A percentile compares a stretch with the other conserved stretches of the same genome.
Conservation (phyloP, 2,797 vertebrate genomes). For the Siniperca obscura region DNA sequence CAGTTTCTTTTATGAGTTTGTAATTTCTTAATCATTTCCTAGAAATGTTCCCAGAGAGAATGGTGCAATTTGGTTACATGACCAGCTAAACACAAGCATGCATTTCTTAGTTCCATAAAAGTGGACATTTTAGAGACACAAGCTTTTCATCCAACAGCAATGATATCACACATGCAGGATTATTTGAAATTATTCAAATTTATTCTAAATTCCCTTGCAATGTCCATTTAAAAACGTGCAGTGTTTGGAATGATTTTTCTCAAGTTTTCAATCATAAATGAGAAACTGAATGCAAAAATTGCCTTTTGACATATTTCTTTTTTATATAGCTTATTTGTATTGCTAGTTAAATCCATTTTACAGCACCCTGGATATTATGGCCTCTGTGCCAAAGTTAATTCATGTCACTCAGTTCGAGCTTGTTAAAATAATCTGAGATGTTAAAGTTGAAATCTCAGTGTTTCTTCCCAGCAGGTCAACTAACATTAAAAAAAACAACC, state of each 20-base stretch:
- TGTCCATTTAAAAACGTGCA: neutral
- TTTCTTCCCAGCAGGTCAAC: neutral
- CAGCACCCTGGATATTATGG: neutral
- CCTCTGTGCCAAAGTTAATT: slow-evolving; percentile 15
- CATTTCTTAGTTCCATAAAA: neutral
- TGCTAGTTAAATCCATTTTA: slow-evolving; percentile 4
- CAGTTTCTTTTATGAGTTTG: neutral
- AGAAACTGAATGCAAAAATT: neutral
- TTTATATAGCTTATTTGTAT: slow-evolving; percentile 3
- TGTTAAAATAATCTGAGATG: neutral
- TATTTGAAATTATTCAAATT: neutral
- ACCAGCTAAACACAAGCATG: neutral
- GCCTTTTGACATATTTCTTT: neutral
- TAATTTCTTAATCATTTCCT: neutral
- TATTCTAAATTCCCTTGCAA: neutral
- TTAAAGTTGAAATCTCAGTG: neutral
- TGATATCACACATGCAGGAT: neutral
- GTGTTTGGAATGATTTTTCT: neutral
- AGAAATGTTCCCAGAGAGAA: neutral
- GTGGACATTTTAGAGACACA: neutral
- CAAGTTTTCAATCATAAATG: neutral
- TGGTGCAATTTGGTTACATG: neutral
- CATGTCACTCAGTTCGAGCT: neutral
- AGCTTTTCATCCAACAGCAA: neutral
- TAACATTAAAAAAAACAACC: neutral